Base-by-base conservation (phyloP, 2,888 invertebrate species). In the Nemoura dubitans region DNA sequence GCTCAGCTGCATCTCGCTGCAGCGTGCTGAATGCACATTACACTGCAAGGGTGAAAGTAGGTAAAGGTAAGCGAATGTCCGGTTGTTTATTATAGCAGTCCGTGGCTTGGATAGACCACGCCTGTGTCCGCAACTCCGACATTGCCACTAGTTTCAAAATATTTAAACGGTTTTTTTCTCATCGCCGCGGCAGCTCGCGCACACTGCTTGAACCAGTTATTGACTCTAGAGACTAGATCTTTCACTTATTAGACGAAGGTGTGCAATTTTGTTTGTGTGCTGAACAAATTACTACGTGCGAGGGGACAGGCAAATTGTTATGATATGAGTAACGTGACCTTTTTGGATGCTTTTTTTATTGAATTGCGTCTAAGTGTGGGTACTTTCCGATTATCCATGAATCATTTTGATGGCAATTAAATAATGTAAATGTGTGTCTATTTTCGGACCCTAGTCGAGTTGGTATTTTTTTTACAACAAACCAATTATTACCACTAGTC, bases 31-130 rank as follows among this genome's bases (percentile, higher is more conserved):
- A 36, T 36, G 36, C 36, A 10, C 26, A 78, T 78, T 26, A 78
- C 6, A 16, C 21, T 28, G 78, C 78, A 78, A 78, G 78, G 78
- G 78, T 78, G 78, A 78, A 78, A 78, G 78, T 78, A 78, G 78
- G 78, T 78, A 78, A 78, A 78, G 78, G 78, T 78, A 78, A 78
- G n/a, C 28, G 78, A 28, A 78, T 78, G 78, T 78, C 78, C 78
- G 78, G 78, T 78, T 78, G 25, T 28, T 78, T 78, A 78, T 78
- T 78, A 78, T 78, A 27, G 36, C 3, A 10, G 5, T 27, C 7
- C 5, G 10, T 14, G n/a, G 78, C 6, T 78, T 78, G 5, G n/a
- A 78, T 26, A 78, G 28, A 28, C 78, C 78, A 78, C 78, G 28
- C 78, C 78, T 28, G 26, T 14, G 5, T 78, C 59, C 59, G 21